phyloP scores from a whole-genome alignment of 2,113 vertebrate genomes.

The Pachycephala philippinensis region DNA sequence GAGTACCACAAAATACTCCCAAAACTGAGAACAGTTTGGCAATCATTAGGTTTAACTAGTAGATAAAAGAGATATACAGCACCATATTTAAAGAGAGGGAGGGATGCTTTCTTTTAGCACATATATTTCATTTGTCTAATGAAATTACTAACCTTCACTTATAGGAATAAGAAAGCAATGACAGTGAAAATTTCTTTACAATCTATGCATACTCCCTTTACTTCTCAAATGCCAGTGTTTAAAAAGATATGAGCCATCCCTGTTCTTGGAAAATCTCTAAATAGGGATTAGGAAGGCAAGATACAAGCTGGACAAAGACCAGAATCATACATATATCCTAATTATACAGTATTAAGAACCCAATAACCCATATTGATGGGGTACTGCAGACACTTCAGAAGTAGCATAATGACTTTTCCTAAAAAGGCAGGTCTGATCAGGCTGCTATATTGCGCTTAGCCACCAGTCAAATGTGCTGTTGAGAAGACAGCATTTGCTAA shows the following conservation, averaged over 20 bases:
- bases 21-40: background rate
- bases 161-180: background rate
- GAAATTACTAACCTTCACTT: background rate
- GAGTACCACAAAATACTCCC: background rate
- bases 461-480: background rate
- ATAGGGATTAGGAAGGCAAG: background rate
- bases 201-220: background rate
- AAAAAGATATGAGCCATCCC: background rate
- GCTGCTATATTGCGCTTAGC: background rate
- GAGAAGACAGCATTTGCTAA: background rate
- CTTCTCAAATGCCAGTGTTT: background rate
- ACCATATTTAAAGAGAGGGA: background rate
- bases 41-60: background rate
- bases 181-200: background rate
- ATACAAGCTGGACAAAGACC: background rate
- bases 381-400: background rate
- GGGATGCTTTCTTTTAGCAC: background rate
- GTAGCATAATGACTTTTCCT: background rate
- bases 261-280: background rate
- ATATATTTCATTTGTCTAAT: background rate
- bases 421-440: background rate
- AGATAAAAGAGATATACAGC: background rate
- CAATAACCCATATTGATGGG: background rate
- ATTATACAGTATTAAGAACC: background rate
- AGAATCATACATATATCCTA: background rate